Evolutionary conservation across 2,113 vertebrate genomes (phyloP).

Genomic region (Circaetus gallicus): DNA sequence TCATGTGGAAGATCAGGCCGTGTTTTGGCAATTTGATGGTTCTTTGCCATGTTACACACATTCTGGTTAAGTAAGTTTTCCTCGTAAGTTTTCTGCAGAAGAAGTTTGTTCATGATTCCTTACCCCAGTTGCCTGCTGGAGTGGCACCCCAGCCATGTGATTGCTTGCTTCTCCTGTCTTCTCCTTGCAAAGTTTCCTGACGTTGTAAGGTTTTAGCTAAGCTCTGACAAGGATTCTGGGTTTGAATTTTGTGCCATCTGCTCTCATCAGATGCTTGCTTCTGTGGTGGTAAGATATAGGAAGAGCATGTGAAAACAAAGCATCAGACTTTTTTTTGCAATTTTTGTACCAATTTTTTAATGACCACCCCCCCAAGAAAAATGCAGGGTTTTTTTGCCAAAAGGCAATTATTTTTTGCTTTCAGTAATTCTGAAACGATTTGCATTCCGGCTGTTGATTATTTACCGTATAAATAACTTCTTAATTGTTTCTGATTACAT

Average conservation of each 20-base stretch:
- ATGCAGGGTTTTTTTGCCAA: neutral
- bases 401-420: neutral
- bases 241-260: neutral
- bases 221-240: neutral
- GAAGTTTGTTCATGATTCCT: neutral
- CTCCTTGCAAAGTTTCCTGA: neutral
- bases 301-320: neutral
- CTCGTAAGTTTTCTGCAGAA: neutral
- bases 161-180: neutral
- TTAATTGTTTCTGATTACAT: neutral
- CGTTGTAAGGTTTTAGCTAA: neutral
- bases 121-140: neutral
- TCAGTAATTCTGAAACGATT: neutral
- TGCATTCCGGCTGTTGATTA: neutral
- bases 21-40: fast-evolving
- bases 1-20: fast-evolving
- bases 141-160: no score
- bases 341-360: neutral
- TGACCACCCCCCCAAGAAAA: neutral
- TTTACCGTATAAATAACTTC: neutral
- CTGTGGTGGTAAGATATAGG: neutral
- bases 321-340: neutral
- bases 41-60: neutral
- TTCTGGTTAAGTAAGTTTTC: neutral
- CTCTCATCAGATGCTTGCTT: neutral